phyloP scores from a whole-genome alignment of 2,888 invertebrate species.

The Aporophyla nigra region DNA sequence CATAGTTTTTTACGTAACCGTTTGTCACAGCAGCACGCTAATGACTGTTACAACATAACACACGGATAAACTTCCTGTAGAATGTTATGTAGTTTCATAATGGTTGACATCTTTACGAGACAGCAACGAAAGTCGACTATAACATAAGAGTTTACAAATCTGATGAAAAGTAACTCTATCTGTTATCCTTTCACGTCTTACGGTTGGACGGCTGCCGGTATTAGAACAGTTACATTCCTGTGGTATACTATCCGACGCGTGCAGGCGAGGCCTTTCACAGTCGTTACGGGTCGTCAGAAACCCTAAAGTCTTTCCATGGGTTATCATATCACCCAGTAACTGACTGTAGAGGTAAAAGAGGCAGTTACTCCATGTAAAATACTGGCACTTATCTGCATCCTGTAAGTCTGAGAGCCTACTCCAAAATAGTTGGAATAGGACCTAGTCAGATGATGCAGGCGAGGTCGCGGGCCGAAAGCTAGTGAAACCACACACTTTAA shows the following conservation, averaged over 20 bases:
- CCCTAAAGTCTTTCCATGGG: no score
- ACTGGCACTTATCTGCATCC: no score
- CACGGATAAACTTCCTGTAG: constrained; percentile 35
- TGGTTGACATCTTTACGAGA: constrained; percentile 18
- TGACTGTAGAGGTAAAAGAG: no score
- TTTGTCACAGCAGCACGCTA: constrained; percentile 15
- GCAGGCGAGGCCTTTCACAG: no score
- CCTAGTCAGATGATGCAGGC: no score
- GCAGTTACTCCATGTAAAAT: no score
- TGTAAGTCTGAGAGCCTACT: no score
- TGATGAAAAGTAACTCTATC: neutral
- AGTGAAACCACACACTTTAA: no score
- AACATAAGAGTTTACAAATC: neutral
- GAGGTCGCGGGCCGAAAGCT: no score
- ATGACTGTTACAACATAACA: constrained; percentile 19
- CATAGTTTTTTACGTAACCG: constrained; percentile 7
- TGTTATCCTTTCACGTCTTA: neutral
- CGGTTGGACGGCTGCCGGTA: neutral
- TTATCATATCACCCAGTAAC: no score
- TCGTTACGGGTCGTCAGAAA: no score
- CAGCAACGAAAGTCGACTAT: neutral
- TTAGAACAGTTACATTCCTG: neutral
- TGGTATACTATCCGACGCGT: neutral
- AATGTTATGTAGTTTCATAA: constrained; percentile 34
- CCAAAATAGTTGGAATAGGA: no score